These are phyloP conservation scores for Syngnathus rostellatus DNA, from an alignment of 2,797 vertebrate genomes.

Conservation along the genomic window DNA sequence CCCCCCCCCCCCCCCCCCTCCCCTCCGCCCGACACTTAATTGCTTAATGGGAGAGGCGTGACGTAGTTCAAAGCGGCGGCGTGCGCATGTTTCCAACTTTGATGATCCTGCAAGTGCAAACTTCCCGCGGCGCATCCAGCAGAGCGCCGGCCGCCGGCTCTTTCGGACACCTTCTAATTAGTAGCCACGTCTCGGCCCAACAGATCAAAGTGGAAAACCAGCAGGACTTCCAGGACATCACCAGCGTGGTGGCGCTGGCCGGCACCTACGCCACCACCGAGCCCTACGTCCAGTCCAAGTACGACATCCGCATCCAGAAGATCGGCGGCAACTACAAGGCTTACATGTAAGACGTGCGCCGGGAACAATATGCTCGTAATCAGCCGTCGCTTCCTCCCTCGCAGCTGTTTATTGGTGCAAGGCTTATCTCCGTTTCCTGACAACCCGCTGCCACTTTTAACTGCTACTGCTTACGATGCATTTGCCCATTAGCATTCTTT, in stretches of 20 bases:
- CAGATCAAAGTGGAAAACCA: conserved; percentile 95
- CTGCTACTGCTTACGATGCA: conserved; percentile 20
- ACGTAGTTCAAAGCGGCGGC: conserved; percentile 35
- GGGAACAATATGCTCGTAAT: conserved; percentile 1
- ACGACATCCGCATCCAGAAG: conserved; percentile 95
- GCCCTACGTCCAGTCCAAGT: conserved; percentile 90
- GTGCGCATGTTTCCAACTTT: conserved; percentile 37
- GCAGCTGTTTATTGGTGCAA: conserved; percentile 24
- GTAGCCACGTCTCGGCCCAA: conserved; percentile 13
- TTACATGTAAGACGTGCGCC: conserved; percentile 78
- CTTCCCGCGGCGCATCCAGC: conserved; percentile 40
- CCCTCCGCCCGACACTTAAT: conserved; percentile 23
- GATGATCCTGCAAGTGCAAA: conserved; percentile 43
- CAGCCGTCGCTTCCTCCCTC: not conserved
- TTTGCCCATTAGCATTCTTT: not conserved
- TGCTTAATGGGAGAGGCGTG: conserved; percentile 24
- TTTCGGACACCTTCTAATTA: conserved; percentile 30
- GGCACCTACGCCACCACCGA: conserved; percentile 91
- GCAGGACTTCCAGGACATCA: conserved; percentile 90
- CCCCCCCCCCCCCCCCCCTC: conserved; percentile 8
- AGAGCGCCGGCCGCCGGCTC: conserved; percentile 9
- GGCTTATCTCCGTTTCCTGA: conserved; percentile 1
- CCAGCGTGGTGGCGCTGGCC: conserved; percentile 88
- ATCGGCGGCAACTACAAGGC: conserved; percentile 97
- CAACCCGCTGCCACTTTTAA: conserved; percentile 16